Conservation (phyloP, 2,888 invertebrate species). For the Augochlorella aurata region DNA sequence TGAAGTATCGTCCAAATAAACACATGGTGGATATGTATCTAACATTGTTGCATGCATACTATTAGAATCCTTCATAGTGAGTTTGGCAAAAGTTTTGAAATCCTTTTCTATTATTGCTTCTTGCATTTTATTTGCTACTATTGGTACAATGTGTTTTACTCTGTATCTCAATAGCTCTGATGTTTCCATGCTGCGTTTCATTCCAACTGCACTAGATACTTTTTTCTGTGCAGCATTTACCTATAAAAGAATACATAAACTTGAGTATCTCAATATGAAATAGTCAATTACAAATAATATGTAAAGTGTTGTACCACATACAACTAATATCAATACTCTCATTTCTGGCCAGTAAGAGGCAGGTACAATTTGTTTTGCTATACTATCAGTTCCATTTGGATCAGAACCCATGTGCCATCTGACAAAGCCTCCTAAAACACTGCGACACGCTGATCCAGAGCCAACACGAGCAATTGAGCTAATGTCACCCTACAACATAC, state of each 20-base stretch:
- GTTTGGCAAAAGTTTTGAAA: constrained; percentile 93
- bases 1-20: constrained; percentile 96
- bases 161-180: constrained; percentile 92
- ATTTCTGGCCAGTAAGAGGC: constrained; percentile 94
- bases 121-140: constrained; percentile 86
- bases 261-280: constrained; percentile 4
- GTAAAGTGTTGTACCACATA: constrained; percentile 78
- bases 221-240: constrained; percentile 91
- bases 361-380: constrained; percentile 89
- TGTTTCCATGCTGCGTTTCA: constrained; percentile 91
- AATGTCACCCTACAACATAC: constrained; percentile 84
- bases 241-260: constrained; percentile 25
- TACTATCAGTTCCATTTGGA: constrained; percentile 88
- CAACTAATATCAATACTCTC: constrained; percentile 93
- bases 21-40: constrained; percentile 96
- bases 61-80: constrained; percentile 99
- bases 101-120: constrained; percentile 87
- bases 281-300: not conserved
- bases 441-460: constrained; percentile 98
- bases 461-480: constrained; percentile 91
- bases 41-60: constrained; percentile 97
- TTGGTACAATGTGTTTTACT: constrained; percentile 88
- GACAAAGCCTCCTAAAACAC: constrained; percentile 97
- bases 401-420: constrained; percentile 91
- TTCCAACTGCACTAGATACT: constrained; percentile 93